Conservation (phyloP, 2,797 vertebrate species). For the Parambassis ranga region DNA sequence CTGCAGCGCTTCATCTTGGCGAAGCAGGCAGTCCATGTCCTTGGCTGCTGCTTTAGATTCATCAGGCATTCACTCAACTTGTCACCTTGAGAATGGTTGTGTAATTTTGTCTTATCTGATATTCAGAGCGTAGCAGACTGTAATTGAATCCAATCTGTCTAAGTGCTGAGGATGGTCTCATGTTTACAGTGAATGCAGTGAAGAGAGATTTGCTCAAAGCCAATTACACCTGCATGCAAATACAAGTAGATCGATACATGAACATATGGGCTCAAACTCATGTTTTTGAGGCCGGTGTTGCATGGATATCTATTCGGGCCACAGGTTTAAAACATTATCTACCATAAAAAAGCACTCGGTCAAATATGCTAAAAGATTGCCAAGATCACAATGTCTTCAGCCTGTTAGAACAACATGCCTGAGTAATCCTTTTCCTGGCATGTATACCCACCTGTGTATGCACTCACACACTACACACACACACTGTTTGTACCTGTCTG, state of each 20-base stretch:
- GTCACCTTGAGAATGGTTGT: constrained; percentile 71
- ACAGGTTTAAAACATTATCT: constrained; percentile 3
- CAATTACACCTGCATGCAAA: constrained; percentile 27
- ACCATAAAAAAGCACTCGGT: background rate
- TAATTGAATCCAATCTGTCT: constrained; percentile 70
- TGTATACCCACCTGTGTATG: background rate
- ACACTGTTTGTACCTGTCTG: constrained; percentile 3
- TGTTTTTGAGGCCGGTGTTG: constrained; percentile 13
- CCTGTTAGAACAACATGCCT: constrained; percentile 18
- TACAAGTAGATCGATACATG: constrained; percentile 16
- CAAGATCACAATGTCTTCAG: constrained; percentile 29
- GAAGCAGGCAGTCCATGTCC: constrained; percentile 43
- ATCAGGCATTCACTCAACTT: constrained; percentile 63
- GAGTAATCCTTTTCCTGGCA: constrained; percentile 36
- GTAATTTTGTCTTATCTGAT: constrained; percentile 71
- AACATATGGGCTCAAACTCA: background rate
- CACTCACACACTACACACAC: background rate
- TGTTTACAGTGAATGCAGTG: constrained; percentile 58
- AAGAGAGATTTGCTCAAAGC: constrained; percentile 31
- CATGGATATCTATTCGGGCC: background rate
- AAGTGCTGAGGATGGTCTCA: constrained; percentile 55
- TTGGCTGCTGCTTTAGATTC: constrained; percentile 70
- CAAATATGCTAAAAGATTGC: constrained; percentile 1
- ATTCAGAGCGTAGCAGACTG: constrained; percentile 60
- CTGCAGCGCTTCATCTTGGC: constrained; percentile 34